Base-by-base conservation (phyloP, 2,113 vertebrate species). In the Coptodon bakossiorum region DNA sequence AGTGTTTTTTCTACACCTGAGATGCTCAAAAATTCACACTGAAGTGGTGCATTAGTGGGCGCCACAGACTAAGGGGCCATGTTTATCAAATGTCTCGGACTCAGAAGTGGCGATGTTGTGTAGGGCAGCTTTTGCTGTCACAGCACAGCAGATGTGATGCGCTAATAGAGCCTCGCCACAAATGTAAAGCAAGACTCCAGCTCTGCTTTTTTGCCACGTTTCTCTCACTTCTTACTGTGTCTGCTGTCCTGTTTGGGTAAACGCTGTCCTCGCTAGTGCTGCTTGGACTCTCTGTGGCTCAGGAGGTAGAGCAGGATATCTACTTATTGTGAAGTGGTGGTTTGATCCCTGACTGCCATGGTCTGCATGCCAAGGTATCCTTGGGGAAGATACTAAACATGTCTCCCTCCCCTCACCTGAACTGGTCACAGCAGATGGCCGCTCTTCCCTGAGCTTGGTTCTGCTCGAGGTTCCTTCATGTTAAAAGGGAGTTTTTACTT, bases 21-120 rank as follows among this genome's bases (percentile, higher is more conserved):
- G 80, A 80, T 87, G 24, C 29, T 87, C 48, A 91, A 83, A 94
- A 52, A 86, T 86, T 78, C 50, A 90, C n/a, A 31, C 54, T 34
- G 24, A 66, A 89, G 87, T 48, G 29, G 59, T 73, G 73, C 91
- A 86, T 89, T 83, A 76, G 87, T 10, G 52, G n/a, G 83, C 13
- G 2, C 22, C 45, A 13, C 40, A 83, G 57, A 50, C 63, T 6
- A 6, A 63, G 63, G 63, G 66, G 29, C 3, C n/a, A 27, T 68
- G 80, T 88, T 89, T 87, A 84, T 90, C 22, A 59, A 48, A 89
- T 56, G 85, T 52, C 61, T 85, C 45, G 11, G 85, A 61, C 86
- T 68, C 59, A 5, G 54, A 57, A 40, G 52, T 7, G 29, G 38
- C 10, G 34, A 29, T 88, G 50, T 31, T 66, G 81, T 52, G 79